A percentile compares a stretch with the other conserved stretches of the same genome.
Conservation (phyloP, 2,888 invertebrate genomes). For the Ennomos quercinarius region DNA sequence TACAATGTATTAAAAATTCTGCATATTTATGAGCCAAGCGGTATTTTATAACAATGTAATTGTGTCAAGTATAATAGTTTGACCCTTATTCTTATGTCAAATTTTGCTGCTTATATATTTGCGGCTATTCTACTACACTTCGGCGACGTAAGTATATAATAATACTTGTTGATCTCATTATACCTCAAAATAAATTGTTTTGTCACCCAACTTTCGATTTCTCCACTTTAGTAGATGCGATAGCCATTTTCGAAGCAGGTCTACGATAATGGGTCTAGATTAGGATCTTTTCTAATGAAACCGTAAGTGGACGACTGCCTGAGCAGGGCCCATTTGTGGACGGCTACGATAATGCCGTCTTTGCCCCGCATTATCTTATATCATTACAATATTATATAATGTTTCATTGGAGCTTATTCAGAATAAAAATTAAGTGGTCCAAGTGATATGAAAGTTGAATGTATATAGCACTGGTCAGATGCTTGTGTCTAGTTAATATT, state of each 20-base stretch:
- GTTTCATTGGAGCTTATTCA: slow-evolving; percentile 22
- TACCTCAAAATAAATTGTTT: slow-evolving; percentile 18
- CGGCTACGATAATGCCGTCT: slow-evolving; percentile 50
- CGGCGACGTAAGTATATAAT: too few relatives aligned
- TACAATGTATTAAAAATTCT: too few relatives aligned
- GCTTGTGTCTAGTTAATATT: not conserved
- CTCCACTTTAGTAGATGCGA: slow-evolving; percentile 54
- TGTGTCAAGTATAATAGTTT: too few relatives aligned
- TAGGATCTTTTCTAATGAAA: slow-evolving; percentile 77
- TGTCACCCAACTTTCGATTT: slow-evolving; percentile 57
- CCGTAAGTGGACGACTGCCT: slow-evolving; percentile 65
- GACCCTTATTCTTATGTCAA: too few relatives aligned
- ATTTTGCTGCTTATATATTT: too few relatives aligned
- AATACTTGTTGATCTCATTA: not conserved
- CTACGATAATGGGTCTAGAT: slow-evolving; percentile 76
- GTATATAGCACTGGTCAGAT: not conserved
- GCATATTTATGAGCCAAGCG: too few relatives aligned
- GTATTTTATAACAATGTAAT: too few relatives aligned
- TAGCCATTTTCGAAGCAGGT: slow-evolving; percentile 73
- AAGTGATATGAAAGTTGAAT: slow-evolving; percentile 9
- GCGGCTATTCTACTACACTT: too few relatives aligned
- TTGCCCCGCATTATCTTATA: slow-evolving; percentile 35
- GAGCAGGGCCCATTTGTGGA: slow-evolving; percentile 57
- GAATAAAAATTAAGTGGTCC: slow-evolving; percentile 10
- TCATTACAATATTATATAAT: slow-evolving; percentile 19